Percentiles rank a stretch among this genome's conserved stretches.
Conservation (phyloP, 2,113 vertebrate species). For the Narcine bancroftii region DNA sequence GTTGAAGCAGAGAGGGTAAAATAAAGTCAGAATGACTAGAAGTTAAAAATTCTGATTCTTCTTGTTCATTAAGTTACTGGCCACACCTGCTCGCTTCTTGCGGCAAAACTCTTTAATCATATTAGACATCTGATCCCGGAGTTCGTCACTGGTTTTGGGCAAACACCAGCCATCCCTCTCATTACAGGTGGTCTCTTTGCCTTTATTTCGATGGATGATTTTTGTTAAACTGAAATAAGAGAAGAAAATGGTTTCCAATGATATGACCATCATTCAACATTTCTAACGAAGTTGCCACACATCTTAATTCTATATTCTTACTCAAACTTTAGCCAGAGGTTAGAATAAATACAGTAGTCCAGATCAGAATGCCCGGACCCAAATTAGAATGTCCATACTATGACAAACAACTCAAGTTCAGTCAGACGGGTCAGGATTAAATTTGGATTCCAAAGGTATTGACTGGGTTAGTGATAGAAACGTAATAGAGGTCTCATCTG, state of each 20-base stretch:
- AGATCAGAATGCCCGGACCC: no score
- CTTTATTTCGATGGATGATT: slow-evolving; percentile 65
- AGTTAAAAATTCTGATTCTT: not conserved
- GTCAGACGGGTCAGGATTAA: not conserved
- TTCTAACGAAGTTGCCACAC: not conserved
- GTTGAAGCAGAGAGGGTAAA: not conserved
- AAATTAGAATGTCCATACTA: not conserved
- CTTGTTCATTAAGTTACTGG: not conserved
- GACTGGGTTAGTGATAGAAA: not conserved
- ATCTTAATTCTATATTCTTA: not conserved
- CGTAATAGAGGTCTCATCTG: not conserved
- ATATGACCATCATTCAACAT: not conserved
- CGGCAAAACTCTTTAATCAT: slow-evolving; percentile 81
- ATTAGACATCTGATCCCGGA: slow-evolving; percentile 76
- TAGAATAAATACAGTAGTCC: not conserved
- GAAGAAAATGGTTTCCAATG: not conserved
- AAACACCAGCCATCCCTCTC: slow-evolving; percentile 91
- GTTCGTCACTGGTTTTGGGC: slow-evolving; percentile 73
- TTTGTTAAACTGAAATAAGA: slow-evolving; percentile 61
- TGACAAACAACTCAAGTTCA: not conserved
- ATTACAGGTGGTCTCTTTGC: slow-evolving; percentile 61
- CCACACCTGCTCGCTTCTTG: slow-evolving; percentile 63
- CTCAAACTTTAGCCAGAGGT: not conserved
- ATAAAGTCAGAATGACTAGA: no score
- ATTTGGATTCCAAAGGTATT: not conserved